Conservation (phyloP, 2,797 vertebrate species). For the Anabas testudineus region DNA sequence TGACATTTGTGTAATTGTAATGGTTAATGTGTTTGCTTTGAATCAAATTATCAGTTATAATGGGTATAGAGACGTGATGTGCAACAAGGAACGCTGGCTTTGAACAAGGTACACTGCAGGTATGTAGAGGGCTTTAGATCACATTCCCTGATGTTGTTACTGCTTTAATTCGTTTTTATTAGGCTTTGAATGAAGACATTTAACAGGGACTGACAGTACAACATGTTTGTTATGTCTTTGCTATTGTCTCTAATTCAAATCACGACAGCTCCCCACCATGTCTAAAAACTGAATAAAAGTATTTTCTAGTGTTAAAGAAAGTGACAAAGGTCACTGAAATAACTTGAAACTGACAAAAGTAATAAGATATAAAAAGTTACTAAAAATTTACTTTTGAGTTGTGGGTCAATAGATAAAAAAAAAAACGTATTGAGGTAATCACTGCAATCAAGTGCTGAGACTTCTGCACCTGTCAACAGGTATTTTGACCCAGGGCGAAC, state of each 20-base stretch:
- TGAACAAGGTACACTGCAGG: background rate
- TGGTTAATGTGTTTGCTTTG: background rate
- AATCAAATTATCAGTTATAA: background rate
- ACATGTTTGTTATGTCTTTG: background rate
- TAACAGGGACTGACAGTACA: background rate
- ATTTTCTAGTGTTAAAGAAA: too few relatives aligned
- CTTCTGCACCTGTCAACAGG: too few relatives aligned
- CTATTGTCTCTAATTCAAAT: conserved; percentile 8
- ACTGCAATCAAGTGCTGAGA: too few relatives aligned
- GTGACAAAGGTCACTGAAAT: too few relatives aligned
- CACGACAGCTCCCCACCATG: background rate
- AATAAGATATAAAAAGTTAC: too few relatives aligned
- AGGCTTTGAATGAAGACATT: background rate
- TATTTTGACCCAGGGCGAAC: too few relatives aligned
- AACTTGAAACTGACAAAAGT: too few relatives aligned
- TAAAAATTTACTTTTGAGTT: too few relatives aligned
- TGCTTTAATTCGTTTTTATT: background rate
- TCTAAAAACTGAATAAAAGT: too few relatives aligned
- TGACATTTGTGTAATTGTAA: background rate
- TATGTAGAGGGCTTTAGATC: background rate
- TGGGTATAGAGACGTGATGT: background rate
- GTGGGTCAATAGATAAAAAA: too few relatives aligned
- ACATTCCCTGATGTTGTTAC: background rate
- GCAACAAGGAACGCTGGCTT: background rate
- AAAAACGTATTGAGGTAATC: too few relatives aligned